Conservation (phyloP, 2,113 vertebrate species). For the Sarotherodon lohbergeri region DNA sequence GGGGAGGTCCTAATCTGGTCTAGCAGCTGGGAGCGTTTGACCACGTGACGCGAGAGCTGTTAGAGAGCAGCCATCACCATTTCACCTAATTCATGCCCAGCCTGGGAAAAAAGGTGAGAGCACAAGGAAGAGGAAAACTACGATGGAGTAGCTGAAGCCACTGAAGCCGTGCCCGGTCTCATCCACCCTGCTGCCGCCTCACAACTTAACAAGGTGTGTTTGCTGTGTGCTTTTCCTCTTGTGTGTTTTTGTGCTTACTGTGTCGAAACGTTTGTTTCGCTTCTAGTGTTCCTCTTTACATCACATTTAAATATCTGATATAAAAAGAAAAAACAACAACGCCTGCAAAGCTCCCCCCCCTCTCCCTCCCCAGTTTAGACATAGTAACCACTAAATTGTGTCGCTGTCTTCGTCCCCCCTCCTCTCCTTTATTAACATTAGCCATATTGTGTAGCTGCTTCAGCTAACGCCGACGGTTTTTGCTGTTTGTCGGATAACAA, state of each 20-base stretch:
- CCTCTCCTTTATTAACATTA: neutral
- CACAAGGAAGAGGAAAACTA: neutral
- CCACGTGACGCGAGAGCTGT: constrained; percentile 75
- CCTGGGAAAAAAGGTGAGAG: constrained; percentile 36
- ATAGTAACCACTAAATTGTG: neutral
- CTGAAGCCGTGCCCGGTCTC: neutral
- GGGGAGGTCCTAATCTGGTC: constrained; percentile 65
- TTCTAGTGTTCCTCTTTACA: neutral
- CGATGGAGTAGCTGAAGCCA: constrained; percentile 52
- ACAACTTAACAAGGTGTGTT: constrained; percentile 34
- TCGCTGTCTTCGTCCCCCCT: neutral
- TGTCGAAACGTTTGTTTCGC: neutral
- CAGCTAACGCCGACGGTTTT: neutral
- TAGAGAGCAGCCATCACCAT: constrained; percentile 73
- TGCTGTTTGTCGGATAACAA: neutral
- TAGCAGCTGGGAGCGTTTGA: constrained; percentile 74
- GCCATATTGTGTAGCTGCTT: neutral
- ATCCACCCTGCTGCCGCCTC: neutral
- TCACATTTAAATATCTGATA: neutral
- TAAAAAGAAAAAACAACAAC: neutral
- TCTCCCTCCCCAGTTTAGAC: no score
- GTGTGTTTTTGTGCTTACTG: neutral
- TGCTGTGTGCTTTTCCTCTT: neutral
- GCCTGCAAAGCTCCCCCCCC: rapidly evolving
- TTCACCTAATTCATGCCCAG: constrained; percentile 63